Evolutionary conservation across 2,113 vertebrate species (phyloP), one percentile per base, ranked within the genome.

Genomic region (Sinocyclocheilus grahami): DNA sequence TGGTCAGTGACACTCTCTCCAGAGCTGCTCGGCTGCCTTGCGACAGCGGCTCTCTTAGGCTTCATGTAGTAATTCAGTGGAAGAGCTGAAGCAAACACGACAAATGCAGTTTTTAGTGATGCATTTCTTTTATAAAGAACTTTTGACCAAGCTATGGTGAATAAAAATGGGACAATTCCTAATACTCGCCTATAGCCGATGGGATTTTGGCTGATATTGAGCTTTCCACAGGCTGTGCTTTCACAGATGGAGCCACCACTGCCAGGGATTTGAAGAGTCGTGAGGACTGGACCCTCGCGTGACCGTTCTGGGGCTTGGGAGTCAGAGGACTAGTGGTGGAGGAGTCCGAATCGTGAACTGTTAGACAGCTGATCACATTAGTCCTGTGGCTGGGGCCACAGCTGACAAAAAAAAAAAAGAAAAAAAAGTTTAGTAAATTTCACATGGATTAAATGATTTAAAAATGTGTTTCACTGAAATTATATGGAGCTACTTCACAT

Each of bases 341-440:
- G 30, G 97, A 98, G 91, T 99, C 97, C 0, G 97, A 99, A 92
- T 99, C 98, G 6, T 99, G 98, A 87, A 99, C 97, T 0, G 98
- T 99, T 91, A 99, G 97, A 11, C 98, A 99, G 97, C 98, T 99
- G 95, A 99, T 99, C 78, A 99, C 98, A 0, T 99, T 99, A 65
- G 98, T 96, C 77, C 98, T 96, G 91, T 99, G 97, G 92, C 97
- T 97, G 89, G 97, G 72, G 12, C 91, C 78, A 93, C 85, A 42
- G 82, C 93, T 94, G 79, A 1, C 27, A 62, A 30, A 85, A 30
- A 11, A 20, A 1, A 62, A 48, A 85, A 30, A 10, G 20, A 18
- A n/a, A 53, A 53, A 80, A 51, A 55, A 0, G 1, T 5, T 5
- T 37, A 83, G 7, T 0, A 22, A 76, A 5, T 39, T 39, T 39